phyloP scores from a whole-genome alignment of 2,113 vertebrate species.

The Prunella himalayana region DNA sequence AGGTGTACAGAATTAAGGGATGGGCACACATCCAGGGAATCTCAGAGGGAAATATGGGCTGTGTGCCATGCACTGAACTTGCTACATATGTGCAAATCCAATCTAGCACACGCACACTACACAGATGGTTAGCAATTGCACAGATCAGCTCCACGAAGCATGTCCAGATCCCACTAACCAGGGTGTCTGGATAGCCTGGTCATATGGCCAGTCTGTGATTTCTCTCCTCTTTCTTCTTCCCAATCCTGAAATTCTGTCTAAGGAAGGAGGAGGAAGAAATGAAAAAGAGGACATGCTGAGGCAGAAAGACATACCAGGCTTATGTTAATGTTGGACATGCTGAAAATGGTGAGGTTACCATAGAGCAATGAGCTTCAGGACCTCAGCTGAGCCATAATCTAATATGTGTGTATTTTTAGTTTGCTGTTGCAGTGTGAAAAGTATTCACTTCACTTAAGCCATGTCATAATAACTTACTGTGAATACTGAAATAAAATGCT shows the following conservation, averaged over 20 bases:
- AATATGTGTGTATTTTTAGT: not conserved
- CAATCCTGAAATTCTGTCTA: not conserved
- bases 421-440: conserved; percentile 4
- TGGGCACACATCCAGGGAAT: conserved; percentile 18
- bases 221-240: not conserved
- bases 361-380: not conserved
- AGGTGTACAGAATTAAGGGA: not conserved
- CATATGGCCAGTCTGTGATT: not conserved
- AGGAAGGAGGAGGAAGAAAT: not conserved
- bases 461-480: conserved; percentile 22
- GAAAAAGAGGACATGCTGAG: not conserved
- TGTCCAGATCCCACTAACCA: not conserved
- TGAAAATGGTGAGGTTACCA: not conserved
- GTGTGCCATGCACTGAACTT: conserved; percentile 13
- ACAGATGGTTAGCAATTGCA: conserved; percentile 23
- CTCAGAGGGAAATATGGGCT: conserved; percentile 9
- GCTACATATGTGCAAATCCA: conserved; percentile 22
- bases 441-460: conserved; percentile 28
- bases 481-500: conserved; percentile 54
- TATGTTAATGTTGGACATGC: not conserved
- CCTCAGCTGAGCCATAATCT: not conserved
- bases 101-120: not conserved
- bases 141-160: not conserved
- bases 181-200: not conserved
- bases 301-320: not conserved